phyloP scores from a whole-genome alignment of 2,888 invertebrate species.

The Eledona agricola region DNA sequence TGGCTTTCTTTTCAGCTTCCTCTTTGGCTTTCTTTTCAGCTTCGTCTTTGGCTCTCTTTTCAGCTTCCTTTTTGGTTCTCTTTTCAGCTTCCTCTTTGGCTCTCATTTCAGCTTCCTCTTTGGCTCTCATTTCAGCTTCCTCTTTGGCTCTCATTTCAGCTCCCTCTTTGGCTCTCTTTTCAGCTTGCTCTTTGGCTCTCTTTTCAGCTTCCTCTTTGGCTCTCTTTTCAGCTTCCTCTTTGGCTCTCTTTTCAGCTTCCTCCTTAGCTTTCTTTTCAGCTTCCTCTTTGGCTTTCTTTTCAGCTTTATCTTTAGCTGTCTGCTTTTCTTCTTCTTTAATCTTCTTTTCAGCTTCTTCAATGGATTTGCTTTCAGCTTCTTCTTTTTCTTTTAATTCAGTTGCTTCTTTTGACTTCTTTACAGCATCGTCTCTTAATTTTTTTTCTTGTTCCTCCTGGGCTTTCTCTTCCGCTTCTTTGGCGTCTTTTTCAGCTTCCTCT shows the following conservation, averaged over 20 bases:
- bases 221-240: constrained; percentile 36
- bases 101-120: constrained; percentile 38
- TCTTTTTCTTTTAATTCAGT: constrained; percentile 26
- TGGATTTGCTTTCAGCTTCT: constrained; percentile 32
- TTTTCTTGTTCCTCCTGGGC: constrained; percentile 10
- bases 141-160: constrained; percentile 31
- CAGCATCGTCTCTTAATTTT: constrained; percentile 30
- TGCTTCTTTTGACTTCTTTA: constrained; percentile 27
- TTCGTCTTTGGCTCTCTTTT: constrained; percentile 22
- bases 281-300: constrained; percentile 35
- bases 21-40: constrained; percentile 28
- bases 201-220: constrained; percentile 40
- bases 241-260: constrained; percentile 32
- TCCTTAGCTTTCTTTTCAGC: constrained; percentile 37
- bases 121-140: constrained; percentile 34
- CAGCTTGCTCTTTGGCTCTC: constrained; percentile 41
- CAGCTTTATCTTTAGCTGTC: constrained; percentile 33
- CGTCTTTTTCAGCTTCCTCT: no score
- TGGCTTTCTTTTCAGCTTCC: constrained; percentile 36
- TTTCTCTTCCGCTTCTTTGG: constrained; percentile 25
- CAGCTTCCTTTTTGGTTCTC: constrained; percentile 19
- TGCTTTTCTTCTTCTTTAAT: constrained; percentile 39
- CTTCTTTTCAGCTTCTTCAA: constrained; percentile 36
- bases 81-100: constrained; percentile 35
- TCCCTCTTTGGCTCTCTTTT: constrained; percentile 42